Percentiles rank a stretch among this genome's conserved stretches.
Evolutionary conservation across 1,140 invertebrate species (phyloP).

Genomic region (Octopus sinensis): DNA sequence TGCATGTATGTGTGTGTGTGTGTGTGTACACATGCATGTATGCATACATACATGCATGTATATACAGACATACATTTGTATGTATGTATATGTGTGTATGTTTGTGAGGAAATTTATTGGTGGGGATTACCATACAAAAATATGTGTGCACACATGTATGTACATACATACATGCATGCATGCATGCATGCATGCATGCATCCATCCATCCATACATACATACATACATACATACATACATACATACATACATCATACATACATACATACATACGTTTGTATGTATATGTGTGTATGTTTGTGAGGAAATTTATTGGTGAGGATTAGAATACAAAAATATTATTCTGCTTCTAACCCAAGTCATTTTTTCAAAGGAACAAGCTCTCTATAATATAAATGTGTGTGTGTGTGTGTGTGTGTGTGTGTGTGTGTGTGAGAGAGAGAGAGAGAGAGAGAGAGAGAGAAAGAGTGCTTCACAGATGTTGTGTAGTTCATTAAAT

Average conservation of each 20-base stretch:
- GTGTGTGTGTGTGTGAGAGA: neutral
- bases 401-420: constrained; percentile 1
- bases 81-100: neutral
- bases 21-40: neutral
- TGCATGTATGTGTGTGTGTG: neutral
- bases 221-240: constrained; percentile 1
- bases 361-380: neutral
- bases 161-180: neutral
- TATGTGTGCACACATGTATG: neutral
- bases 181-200: neutral
- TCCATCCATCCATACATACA: neutral
- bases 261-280: neutral
- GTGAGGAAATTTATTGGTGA: neutral
- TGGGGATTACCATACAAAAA: neutral
- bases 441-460: neutral
- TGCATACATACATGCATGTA: neutral
- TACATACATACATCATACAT: neutral
- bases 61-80: neutral
- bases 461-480: too few relatives aligned
- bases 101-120: neutral
- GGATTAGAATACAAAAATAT: too few relatives aligned
- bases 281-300: neutral
- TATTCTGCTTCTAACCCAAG: too few relatives aligned
- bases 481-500: too few relatives aligned
- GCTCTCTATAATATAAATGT: neutral